Evolutionary conservation across 2,888 invertebrate genomes (phyloP).

Genomic region (Melanostoma scalare): DNA sequence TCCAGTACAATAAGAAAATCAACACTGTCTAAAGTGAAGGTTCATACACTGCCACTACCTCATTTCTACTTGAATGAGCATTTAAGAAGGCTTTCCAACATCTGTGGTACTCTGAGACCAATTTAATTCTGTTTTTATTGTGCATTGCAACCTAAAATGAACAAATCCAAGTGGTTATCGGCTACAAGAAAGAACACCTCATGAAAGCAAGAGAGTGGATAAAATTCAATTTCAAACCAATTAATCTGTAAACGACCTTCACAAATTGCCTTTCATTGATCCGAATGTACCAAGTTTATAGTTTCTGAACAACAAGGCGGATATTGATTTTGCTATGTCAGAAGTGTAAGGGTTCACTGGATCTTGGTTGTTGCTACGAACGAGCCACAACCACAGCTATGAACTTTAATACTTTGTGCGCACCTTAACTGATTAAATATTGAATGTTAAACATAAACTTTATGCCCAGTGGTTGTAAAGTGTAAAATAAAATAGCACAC

Average conservation of each 20-base stretch:
- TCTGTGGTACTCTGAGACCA: no score
- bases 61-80: no score
- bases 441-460: constrained; percentile 48
- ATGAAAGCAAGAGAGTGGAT: not conserved
- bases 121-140: no score
- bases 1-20: no score
- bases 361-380: constrained; percentile 1
- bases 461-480: constrained; percentile 12
- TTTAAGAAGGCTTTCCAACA: no score
- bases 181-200: no score
- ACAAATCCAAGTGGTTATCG: no score
- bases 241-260: constrained; percentile 53
- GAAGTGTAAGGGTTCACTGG: constrained; percentile 24
- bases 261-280: constrained; percentile 36
- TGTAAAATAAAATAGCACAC: not conserved
- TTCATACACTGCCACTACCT: no score
- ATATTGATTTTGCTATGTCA: constrained; percentile 35
- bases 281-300: constrained; percentile 10
- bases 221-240: constrained; percentile 45
- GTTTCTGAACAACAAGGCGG: constrained; percentile 12
- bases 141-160: no score
- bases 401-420: constrained; percentile 31
- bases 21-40: no score
- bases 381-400: constrained; percentile 6
- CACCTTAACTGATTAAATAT: constrained; percentile 57